Evolutionary conservation across 2,888 invertebrate genomes (phyloP), one percentile per base, ranked within the genome.

Genomic region (Dryocosmus kuriphilus): DNA sequence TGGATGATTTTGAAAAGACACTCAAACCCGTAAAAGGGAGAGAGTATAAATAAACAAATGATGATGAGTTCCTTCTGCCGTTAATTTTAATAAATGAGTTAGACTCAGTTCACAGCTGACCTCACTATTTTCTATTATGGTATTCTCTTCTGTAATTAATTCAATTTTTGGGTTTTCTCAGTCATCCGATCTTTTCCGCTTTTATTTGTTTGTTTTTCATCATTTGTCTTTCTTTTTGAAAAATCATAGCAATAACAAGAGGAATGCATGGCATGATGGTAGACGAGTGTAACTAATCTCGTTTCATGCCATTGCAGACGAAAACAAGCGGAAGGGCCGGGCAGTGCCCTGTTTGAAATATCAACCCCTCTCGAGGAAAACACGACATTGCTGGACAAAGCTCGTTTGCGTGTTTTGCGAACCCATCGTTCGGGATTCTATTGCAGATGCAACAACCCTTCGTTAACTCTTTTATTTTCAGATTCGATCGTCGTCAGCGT

Each of bases 341-440:
- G 46, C 65, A 55, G 65, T 35, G 65, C 55, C 35, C 65, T 55
- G 63, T 65, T 76, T 76, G 76, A 76, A 76, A 76, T 67, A 77
- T 77, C 55, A 67, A 61, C 71, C 65, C 60, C 77, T 61, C 67
- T 71, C 76, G 76, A 81, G 79, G 79, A 62, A 76, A 73, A 41
- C 35, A 60, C 57, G 62, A 76, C 77, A 71, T 46, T 74, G 77
- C 79, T 73, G 79, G 78, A 81, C 81, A 79, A 74, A 62, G 67
- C 77, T 75, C 78, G 78, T 73, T 80, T 79, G 38, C 65, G 65
- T 65, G 65, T 67, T 67, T 67, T 67, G 65, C 65, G 24, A 67
- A 27, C 41, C 65, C 65, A 67, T 67, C 65, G 65, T 41, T 65
- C 19, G 24, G 27, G 8, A 65, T 65, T 65, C 65, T 65, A 65